Percentiles rank a stretch among this genome's conserved stretches.
Evolutionary conservation across 2,797 vertebrate species (phyloP).

Genomic region (Karalla daura): DNA sequence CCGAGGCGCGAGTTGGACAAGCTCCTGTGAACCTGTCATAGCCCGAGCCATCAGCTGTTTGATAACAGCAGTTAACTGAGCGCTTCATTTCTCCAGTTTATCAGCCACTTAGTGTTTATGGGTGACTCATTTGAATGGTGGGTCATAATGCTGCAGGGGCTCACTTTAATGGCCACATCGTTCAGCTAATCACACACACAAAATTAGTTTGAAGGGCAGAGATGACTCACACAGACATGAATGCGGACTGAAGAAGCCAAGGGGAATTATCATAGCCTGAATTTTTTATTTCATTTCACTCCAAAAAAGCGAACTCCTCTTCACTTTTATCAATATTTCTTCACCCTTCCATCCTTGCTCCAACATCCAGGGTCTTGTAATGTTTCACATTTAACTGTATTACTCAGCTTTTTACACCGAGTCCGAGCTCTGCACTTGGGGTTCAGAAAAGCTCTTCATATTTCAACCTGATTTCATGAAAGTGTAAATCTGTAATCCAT

Average conservation of each 20-base stretch:
- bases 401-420: no score
- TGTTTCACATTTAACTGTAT: no score
- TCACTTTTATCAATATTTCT: background rate
- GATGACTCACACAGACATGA: slow-evolving; percentile 4
- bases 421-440: no score
- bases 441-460: no score
- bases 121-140: slow-evolving; percentile 37
- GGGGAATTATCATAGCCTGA: background rate
- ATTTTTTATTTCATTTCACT: background rate
- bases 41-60: slow-evolving; percentile 1
- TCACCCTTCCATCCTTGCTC: no score
- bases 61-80: slow-evolving; percentile 40
- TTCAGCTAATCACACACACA: slow-evolving; percentile 23
- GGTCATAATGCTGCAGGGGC: slow-evolving; percentile 33
- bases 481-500: no score
- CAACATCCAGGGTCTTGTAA: no score
- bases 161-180: slow-evolving; percentile 35
- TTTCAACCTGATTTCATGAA: no score
- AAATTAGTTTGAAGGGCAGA: slow-evolving; percentile 16
- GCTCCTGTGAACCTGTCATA: slow-evolving; percentile 22
- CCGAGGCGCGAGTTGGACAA: slow-evolving; percentile 8
- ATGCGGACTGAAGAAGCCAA: background rate
- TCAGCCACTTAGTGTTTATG: slow-evolving; percentile 49
- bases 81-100: slow-evolving; percentile 48
- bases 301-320: background rate